A percentile compares a stretch with the other conserved stretches of the same genome.
Conservation (phyloP, 2,113 vertebrate genomes). For the Tautogolabrus adspersus region DNA sequence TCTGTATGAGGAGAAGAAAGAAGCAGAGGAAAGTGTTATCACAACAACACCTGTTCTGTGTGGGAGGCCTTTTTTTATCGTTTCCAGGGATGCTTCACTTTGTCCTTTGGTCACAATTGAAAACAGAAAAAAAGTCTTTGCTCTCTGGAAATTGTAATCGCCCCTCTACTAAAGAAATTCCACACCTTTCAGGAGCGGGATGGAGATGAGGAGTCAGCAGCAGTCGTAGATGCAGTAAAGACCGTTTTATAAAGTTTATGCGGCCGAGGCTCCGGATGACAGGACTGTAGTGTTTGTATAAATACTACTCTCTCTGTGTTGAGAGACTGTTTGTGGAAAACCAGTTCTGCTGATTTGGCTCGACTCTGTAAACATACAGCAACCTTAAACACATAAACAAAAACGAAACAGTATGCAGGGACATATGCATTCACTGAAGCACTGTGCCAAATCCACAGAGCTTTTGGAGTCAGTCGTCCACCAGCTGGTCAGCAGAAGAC, state of each 20-base stretch:
- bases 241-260: not conserved
- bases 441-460: not conserved
- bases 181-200: not conserved
- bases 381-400: slow-evolving; percentile 8
- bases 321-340: slow-evolving; percentile 10
- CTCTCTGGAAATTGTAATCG: not conserved
- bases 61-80: slow-evolving; percentile 13
- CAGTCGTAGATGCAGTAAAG: not conserved
- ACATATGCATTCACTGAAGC: slow-evolving; percentile 5
- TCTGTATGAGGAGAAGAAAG: not conserved
- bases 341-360: slow-evolving; percentile 14
- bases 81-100: slow-evolving; percentile 14
- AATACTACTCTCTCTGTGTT: not conserved
- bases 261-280: not conserved
- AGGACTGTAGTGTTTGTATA: not conserved
- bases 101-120: not conserved
- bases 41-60: slow-evolving; percentile 31
- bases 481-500: slow-evolving; percentile 50
- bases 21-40: slow-evolving; percentile 2
- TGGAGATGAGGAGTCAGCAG: slow-evolving; percentile 5
- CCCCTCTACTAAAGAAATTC: not conserved
- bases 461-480: slow-evolving; percentile 17
- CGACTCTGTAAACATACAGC: slow-evolving; percentile 28
- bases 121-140: not conserved
- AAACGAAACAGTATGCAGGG: slow-evolving; percentile 4